Evolutionary conservation across 2,888 invertebrate species (phyloP).

Genomic region (Clepsis dumicolana): DNA sequence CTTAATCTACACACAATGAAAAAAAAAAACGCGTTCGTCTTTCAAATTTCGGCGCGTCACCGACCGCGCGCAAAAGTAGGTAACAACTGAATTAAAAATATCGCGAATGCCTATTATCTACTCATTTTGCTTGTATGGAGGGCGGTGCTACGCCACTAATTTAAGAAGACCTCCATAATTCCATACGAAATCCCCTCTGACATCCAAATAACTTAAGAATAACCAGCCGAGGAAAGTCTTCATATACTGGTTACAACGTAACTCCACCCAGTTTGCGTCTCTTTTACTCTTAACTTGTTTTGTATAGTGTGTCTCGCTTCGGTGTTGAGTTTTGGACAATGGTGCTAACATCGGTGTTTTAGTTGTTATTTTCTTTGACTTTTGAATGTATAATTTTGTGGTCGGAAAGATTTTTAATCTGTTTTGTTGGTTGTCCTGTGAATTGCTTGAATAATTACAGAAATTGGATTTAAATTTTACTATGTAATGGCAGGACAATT

Average conservation of each 20-base stretch:
- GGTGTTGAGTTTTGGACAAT: conserved; percentile 14
- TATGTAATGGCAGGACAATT: neutral
- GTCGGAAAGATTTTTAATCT: conserved; percentile 26
- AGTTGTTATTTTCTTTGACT: conserved; percentile 37
- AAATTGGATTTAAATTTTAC: neutral
- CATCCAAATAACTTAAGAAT: conserved; percentile 3
- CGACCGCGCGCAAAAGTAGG: conserved; percentile 58
- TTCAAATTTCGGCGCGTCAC: conserved; percentile 52
- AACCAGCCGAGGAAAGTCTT: conserved; percentile 6
- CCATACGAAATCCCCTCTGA: conserved; percentile 10
- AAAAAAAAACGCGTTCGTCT: conserved; percentile 49
- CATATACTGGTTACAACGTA: conserved; percentile 31
- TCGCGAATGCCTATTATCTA: conserved; percentile 72
- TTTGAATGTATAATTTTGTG: conserved; percentile 39
- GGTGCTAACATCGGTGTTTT: conserved; percentile 29
- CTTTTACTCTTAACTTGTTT: conserved; percentile 10
- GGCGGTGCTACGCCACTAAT: conserved; percentile 66
- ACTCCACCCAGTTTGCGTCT: conserved; percentile 37
- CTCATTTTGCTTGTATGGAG: conserved; percentile 77
- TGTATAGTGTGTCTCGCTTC: conserved; percentile 18
- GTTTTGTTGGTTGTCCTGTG: conserved; percentile 12
- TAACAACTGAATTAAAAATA: conserved; percentile 83
- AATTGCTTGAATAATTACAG: neutral
- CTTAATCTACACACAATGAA: conserved; percentile 36
- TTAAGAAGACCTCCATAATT: conserved; percentile 45